phyloP scores from a whole-genome alignment of 1,140 invertebrate genomes.

The Glossosoma conforme region DNA sequence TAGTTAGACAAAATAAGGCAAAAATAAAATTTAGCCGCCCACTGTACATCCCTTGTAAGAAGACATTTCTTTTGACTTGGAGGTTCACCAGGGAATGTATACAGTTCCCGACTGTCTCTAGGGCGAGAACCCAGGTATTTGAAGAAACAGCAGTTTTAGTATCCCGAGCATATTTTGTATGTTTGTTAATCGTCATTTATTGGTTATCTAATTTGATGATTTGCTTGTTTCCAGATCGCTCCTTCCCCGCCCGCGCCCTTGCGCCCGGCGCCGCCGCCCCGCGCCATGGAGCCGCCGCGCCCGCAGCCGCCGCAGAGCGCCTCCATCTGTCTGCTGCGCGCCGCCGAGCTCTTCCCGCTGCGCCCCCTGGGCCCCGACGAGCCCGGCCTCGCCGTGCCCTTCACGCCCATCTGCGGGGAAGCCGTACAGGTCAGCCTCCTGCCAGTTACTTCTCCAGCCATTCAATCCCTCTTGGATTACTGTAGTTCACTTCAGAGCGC shows the following conservation, averaged over 20 bases:
- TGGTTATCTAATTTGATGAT: neutral
- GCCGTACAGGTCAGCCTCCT: constrained; percentile 45
- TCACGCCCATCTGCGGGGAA: constrained; percentile 46
- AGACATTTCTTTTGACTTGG: neutral
- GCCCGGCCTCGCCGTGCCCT: constrained; percentile 41
- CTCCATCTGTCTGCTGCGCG: constrained; percentile 38
- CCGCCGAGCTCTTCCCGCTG: constrained; percentile 44
- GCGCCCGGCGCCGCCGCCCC: neutral
- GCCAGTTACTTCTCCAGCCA: no score
- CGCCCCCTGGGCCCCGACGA: constrained; percentile 43
- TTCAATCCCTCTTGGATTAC: no score
- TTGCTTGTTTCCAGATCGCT: neutral
- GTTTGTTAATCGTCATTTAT: neutral
- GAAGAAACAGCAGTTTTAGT: neutral
- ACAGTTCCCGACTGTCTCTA: neutral
- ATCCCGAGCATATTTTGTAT: neutral
- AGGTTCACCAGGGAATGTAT: neutral
- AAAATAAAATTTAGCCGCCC: no score
- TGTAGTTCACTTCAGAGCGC: no score
- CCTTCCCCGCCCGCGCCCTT: neutral
- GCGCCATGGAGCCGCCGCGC: constrained; percentile 13
- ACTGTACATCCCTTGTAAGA: no score
- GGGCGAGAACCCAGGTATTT: neutral
- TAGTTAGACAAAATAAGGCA: no score
- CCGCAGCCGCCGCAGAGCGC: constrained; percentile 6